phyloP scores from a whole-genome alignment of 1,140 invertebrate genomes.

The Leptinotarsa undecemlineata region DNA sequence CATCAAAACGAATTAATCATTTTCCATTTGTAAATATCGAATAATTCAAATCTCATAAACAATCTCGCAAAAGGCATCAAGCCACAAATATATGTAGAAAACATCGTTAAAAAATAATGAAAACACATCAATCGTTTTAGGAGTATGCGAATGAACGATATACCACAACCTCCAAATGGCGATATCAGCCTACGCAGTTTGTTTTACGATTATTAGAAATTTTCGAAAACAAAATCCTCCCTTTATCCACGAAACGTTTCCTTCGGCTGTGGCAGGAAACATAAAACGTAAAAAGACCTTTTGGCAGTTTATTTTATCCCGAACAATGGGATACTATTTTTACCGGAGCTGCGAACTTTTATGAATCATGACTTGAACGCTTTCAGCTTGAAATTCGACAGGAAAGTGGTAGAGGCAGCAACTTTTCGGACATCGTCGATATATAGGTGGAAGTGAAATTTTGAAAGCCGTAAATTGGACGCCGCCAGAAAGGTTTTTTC shows the following conservation, averaged over 20 bases:
- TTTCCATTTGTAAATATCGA: not conserved
- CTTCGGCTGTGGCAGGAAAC: not conserved
- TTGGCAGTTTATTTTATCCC: not conserved
- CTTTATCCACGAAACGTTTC: not conserved
- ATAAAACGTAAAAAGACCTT: conserved; percentile 1
- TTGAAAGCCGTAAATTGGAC: too few relatives aligned
- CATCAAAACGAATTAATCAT: too few relatives aligned
- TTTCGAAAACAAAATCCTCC: not conserved
- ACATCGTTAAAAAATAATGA: not conserved
- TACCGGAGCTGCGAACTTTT: not conserved
- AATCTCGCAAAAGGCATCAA: not conserved
- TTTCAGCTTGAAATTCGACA: not conserved
- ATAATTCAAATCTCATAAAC: not conserved
- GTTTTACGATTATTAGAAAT: conserved; percentile 1
- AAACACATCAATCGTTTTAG: not conserved
- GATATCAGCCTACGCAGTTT: not conserved
- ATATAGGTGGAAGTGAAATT: too few relatives aligned
- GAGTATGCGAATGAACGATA: conserved; percentile 1
- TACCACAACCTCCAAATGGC: not conserved
- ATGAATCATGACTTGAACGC: conserved; percentile 1
- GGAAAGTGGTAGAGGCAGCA: too few relatives aligned
- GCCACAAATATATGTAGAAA: not conserved
- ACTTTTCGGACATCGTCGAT: too few relatives aligned
- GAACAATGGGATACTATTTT: not conserved
- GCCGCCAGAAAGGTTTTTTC: too few relatives aligned